Evolutionary conservation across 2,888 invertebrate genomes (phyloP).

Genomic region (Odontomyia ornata): DNA sequence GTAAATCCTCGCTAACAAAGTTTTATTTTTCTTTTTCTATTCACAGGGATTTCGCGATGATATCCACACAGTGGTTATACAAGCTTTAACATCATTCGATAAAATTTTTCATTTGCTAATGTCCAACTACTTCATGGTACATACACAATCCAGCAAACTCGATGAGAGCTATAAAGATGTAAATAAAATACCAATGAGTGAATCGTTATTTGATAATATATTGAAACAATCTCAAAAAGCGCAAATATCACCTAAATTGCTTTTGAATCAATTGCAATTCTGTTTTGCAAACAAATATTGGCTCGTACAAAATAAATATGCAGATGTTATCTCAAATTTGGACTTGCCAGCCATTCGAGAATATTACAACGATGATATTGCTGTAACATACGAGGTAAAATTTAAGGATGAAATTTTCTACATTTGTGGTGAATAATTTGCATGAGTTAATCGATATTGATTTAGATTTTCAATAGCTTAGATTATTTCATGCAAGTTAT

Average conservation of each 20-base stretch:
- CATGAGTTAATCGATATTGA: too few species aligned
- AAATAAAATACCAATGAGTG: neutral
- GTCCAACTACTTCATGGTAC: constrained; percentile 62
- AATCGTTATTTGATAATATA: neutral
- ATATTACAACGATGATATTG: constrained; percentile 58
- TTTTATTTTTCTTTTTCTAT: too few species aligned
- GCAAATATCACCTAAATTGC: constrained; percentile 61
- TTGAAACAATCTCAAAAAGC: neutral
- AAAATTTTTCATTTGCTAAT: constrained; percentile 63
- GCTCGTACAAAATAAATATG: constrained; percentile 65
- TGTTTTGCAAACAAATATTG: constrained; percentile 65
- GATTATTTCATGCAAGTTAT: too few species aligned
- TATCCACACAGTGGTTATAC: constrained; percentile 65
- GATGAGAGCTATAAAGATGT: constrained; percentile 12
- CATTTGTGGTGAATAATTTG: too few species aligned
- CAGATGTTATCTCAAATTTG: constrained; percentile 64
- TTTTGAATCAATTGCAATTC: constrained; percentile 63
- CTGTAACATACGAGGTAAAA: constrained; percentile 63
- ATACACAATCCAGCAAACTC: constrained; percentile 46
- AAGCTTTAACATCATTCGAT: constrained; percentile 63
- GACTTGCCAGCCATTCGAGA: constrained; percentile 61
- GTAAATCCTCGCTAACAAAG: too few species aligned
- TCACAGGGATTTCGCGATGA: constrained; percentile 63
- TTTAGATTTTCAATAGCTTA: too few species aligned
- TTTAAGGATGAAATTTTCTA: constrained; percentile 14